phyloP scores from a whole-genome alignment of 2,888 invertebrate genomes.

The Alcis repandata region DNA sequence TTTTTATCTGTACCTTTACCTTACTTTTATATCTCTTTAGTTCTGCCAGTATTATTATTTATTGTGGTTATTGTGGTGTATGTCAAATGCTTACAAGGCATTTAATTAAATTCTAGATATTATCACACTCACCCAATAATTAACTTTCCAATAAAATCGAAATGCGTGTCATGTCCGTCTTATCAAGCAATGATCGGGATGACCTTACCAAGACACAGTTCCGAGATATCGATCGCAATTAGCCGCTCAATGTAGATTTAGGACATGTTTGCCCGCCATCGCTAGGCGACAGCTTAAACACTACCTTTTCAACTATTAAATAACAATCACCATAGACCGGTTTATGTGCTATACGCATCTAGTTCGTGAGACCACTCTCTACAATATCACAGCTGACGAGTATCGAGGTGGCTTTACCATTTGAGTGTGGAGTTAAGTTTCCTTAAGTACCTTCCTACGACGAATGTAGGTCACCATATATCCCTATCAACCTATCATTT shows the following conservation, averaged over 20 bases:
- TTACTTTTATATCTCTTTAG: no score
- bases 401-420: background rate
- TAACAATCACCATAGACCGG: slow-evolving; percentile 22
- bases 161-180: slow-evolving; percentile 32
- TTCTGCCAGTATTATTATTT: no score
- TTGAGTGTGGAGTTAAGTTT: no score
- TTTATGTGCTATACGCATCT: slow-evolving; percentile 8
- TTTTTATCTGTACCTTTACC: background rate
- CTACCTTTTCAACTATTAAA: slow-evolving; percentile 35
- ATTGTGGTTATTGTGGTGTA: no score
- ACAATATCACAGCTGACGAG: background rate
- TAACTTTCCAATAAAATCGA: no score
- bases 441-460: no score
- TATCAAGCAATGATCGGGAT: slow-evolving; percentile 13
- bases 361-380: background rate
- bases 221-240: slow-evolving; percentile 64
- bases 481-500: background rate
- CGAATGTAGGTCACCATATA: background rate
- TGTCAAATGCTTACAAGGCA: no score
- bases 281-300: slow-evolving; percentile 67
- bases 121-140: no score
- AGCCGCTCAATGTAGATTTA: slow-evolving; percentile 55
- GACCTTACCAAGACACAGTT: slow-evolving; percentile 46
- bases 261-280: slow-evolving; percentile 69
- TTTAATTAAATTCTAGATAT: no score